A percentile compares a stretch with the other conserved stretches of the same genome.
Conservation (phyloP, 2,888 invertebrate species). For the Clitarchus hookeri region DNA sequence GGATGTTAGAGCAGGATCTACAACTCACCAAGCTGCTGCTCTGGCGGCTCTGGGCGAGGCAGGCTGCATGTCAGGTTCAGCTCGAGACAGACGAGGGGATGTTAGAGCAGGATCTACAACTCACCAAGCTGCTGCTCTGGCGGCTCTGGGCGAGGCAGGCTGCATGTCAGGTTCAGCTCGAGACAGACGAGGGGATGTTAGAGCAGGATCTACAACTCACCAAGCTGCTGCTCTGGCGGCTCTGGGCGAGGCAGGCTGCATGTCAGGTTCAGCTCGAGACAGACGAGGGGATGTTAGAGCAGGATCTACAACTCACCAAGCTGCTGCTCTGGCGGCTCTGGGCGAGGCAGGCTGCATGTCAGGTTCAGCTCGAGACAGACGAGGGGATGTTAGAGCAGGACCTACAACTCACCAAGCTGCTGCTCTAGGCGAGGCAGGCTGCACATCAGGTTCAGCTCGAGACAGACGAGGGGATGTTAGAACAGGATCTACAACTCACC, state of each 20-base stretch:
- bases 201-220: constrained; percentile 31
- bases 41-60: constrained; percentile 41
- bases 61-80: constrained; percentile 62
- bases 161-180: constrained; percentile 64
- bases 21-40: constrained; percentile 35
- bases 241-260: constrained; percentile 47
- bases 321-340: constrained; percentile 36
- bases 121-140: constrained; percentile 37
- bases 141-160: constrained; percentile 44
- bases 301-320: constrained; percentile 35
- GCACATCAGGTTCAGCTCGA: constrained; percentile 66
- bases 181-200: constrained; percentile 53
- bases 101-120: constrained; percentile 21
- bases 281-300: constrained; percentile 45
- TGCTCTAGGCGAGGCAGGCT: constrained; percentile 46
- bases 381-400: background rate
- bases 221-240: constrained; percentile 34
- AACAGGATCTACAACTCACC: constrained; percentile 31
- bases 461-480: constrained; percentile 51
- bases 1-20: constrained; percentile 9
- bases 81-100: constrained; percentile 57
- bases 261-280: constrained; percentile 67
- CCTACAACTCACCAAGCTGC: constrained; percentile 34
- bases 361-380: constrained; percentile 68
- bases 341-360: constrained; percentile 47